These are phyloP conservation scores for Kryptolebias ocellatus DNA, from an alignment of 2,797 vertebrate genomes.

Conservation along the genomic window DNA sequence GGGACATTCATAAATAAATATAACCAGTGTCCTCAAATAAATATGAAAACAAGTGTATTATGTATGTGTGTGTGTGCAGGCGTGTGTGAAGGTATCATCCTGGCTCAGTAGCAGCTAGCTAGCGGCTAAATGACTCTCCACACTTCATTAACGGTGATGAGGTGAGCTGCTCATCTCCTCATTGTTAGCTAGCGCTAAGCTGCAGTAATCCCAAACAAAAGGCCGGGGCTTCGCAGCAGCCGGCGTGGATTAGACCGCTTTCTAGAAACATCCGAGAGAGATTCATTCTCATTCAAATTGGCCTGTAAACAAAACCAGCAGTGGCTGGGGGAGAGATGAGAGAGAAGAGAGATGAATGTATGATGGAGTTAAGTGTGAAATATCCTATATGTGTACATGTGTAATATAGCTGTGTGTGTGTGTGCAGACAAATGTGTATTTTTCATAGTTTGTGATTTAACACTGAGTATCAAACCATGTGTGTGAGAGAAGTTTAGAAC, in stretches of 20 bases:
- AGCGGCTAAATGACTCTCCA: slow-evolving; percentile 94
- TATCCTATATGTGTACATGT: slow-evolving; percentile 55
- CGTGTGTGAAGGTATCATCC: slow-evolving; percentile 69
- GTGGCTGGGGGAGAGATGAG: slow-evolving; percentile 62
- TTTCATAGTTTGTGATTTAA: slow-evolving; percentile 4
- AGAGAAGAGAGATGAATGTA: slow-evolving; percentile 52
- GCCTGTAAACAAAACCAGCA: slow-evolving; percentile 96
- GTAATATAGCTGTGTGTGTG: slow-evolving; percentile 39
- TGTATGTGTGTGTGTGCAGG: slow-evolving; percentile 15
- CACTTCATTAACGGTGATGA: slow-evolving; percentile 99
- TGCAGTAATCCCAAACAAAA: slow-evolving; percentile 99
- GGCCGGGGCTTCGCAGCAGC: slow-evolving; percentile 87
- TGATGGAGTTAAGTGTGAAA: slow-evolving; percentile 52
- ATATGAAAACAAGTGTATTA: slow-evolving; percentile 19
- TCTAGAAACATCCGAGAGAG: slow-evolving; percentile 81
- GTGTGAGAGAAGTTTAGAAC: slow-evolving; percentile 7
- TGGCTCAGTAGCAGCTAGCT: slow-evolving; percentile 80
- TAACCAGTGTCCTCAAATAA: slow-evolving; percentile 29
- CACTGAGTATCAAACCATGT: slow-evolving; percentile 7
- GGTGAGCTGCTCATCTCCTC: slow-evolving; percentile 96
- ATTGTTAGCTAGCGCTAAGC: slow-evolving; percentile 98
- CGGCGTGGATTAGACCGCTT: slow-evolving; percentile 73
- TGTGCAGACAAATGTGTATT: slow-evolving; percentile 18
- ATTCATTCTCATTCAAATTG: slow-evolving; percentile 99
- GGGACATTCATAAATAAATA: slow-evolving; percentile 24